These are phyloP conservation scores for Brachypodius melanocephalos DNA, from an alignment of 2,113 vertebrate species.

Conservation along the genomic window DNA sequence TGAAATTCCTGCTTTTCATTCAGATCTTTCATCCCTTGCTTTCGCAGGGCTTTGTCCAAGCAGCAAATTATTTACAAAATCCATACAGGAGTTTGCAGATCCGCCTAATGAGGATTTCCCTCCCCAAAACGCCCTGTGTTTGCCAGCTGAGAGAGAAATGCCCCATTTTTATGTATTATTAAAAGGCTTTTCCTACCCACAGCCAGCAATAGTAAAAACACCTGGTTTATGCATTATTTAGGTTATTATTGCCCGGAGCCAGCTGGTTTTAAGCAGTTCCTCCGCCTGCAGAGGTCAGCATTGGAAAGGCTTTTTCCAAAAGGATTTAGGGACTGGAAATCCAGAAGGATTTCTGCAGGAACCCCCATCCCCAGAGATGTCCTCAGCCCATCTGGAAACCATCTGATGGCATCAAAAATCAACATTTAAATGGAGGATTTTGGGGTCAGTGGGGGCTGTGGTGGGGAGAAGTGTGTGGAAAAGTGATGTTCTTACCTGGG, in stretches of 20 bases:
- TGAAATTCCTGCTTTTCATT: background rate
- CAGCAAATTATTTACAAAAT: background rate
- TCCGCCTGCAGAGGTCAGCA: conserved; percentile 34
- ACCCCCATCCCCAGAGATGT: accelerated
- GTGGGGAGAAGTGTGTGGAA: background rate
- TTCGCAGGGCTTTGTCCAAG: background rate
- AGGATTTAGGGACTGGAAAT: background rate
- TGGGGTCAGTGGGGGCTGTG: background rate
- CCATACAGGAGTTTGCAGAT: accelerated
- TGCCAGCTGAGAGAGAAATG: background rate
- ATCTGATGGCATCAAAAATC: background rate
- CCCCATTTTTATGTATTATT: background rate
- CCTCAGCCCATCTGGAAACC: background rate
- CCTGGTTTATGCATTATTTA: background rate
- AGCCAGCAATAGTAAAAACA: background rate
- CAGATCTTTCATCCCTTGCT: accelerated
- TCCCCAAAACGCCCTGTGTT: accelerated
- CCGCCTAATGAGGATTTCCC: background rate
- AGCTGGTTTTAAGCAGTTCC: accelerated
- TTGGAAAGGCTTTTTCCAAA: background rate
- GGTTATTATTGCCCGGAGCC: background rate
- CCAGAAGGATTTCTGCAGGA: background rate
- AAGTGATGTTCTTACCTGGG: background rate
- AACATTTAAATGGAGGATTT: background rate
- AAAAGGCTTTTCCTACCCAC: background rate